Conservation (phyloP, 2,888 invertebrate genomes). For the Seira ritae region DNA sequence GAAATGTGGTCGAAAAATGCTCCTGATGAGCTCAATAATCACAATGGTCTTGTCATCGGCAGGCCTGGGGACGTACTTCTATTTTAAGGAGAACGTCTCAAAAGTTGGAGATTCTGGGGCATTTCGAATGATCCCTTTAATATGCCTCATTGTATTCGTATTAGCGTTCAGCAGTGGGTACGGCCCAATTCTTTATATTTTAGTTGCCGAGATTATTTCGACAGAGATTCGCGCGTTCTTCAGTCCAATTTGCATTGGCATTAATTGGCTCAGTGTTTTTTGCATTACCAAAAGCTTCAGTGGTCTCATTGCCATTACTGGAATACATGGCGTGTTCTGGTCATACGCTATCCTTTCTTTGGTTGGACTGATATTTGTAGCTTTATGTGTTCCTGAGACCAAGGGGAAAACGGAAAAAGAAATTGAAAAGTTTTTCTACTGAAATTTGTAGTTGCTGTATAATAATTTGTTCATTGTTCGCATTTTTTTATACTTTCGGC, state of each 20-base stretch:
- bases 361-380: conserved; percentile 63
- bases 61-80: conserved; percentile 67
- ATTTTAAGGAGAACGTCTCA: conserved; percentile 55
- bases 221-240: conserved; percentile 62
- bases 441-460: background rate
- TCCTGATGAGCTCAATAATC: conserved; percentile 58
- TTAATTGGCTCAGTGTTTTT: conserved; percentile 71
- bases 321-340: conserved; percentile 67
- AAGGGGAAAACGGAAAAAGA: conserved; percentile 67
- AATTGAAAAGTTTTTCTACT: conserved; percentile 65
- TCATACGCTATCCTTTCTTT: conserved; percentile 57
- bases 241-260: conserved; percentile 64
- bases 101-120: conserved; percentile 27
- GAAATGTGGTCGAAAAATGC: conserved; percentile 66
- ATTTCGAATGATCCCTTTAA: conserved; percentile 64
- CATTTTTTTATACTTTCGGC: too few species aligned
- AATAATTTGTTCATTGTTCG: too few species aligned
- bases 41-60: conserved; percentile 60
- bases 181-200: conserved; percentile 68
- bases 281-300: conserved; percentile 68
- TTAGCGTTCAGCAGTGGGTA: conserved; percentile 66
- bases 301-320: conserved; percentile 61
- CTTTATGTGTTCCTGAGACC: conserved; percentile 68
- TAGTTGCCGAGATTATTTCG: conserved; percentile 69
- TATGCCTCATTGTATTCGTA: conserved; percentile 64